A percentile compares a stretch with the other conserved stretches of the same genome.
Evolutionary conservation across 2,113 vertebrate genomes (phyloP).

Genomic region (Phrynosoma blainvillii): DNA sequence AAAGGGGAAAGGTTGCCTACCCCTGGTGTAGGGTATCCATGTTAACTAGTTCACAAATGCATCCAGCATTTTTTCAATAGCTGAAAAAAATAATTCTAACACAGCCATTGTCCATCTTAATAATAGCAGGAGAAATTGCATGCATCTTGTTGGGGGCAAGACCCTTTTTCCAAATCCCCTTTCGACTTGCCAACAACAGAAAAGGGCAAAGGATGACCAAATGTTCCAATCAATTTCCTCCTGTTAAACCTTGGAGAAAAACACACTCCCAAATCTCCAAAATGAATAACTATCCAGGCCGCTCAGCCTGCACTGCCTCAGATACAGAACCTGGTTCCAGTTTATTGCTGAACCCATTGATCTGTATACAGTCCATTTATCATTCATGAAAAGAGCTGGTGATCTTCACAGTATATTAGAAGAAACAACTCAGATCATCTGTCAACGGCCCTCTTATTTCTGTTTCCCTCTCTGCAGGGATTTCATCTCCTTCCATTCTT

Average conservation of each 20-base stretch:
- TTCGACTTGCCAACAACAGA: conserved; percentile 51
- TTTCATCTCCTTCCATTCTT: conserved; percentile 89
- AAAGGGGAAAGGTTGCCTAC: no score
- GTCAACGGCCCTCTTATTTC: conserved; percentile 90
- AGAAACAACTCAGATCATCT: conserved; percentile 94
- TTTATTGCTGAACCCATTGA: conserved; percentile 87
- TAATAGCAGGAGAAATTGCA: no score
- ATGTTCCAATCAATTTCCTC: conserved; percentile 74
- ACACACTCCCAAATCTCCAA: conserved; percentile 73
- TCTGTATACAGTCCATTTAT: conserved; percentile 92
- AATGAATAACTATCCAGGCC: conserved; percentile 76
- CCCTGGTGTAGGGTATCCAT: no score
- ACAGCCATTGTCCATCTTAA: no score
- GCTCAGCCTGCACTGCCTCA: conserved; percentile 68
- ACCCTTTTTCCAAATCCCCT: no score
- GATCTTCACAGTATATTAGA: conserved; percentile 95
- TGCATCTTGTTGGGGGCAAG: neutral
- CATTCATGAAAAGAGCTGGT: conserved; percentile 93
- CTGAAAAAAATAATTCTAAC: neutral
- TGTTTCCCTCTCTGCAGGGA: conserved; percentile 88
- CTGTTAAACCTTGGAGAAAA: conserved; percentile 74
- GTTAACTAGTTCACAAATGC: no score
- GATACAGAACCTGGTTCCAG: conserved; percentile 77
- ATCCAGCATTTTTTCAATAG: neutral
- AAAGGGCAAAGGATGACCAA: conserved; percentile 73